Percentiles rank a stretch among this genome's conserved stretches.
phyloP scores from a whole-genome alignment of 37 sponge, comb jelly and placozoan species.

The Ephydatia muelleri region DNA sequence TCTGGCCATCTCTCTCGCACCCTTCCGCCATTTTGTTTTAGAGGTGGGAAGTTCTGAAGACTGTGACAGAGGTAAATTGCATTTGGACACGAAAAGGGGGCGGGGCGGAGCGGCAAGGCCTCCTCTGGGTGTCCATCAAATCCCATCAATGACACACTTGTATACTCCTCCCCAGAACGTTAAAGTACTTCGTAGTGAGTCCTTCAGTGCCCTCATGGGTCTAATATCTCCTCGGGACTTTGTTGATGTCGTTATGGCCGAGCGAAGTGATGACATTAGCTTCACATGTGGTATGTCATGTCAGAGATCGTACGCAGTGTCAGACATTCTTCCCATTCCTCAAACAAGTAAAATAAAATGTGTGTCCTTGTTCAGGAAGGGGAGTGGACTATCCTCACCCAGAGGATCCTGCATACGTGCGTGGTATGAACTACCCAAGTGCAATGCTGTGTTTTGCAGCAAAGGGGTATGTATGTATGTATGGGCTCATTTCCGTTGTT shows the following conservation, averaged over 20 bases:
- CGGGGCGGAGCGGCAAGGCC: background rate
- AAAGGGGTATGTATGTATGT: conserved; percentile 21
- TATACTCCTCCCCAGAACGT: conserved; percentile 4
- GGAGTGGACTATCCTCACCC: conserved; percentile 51
- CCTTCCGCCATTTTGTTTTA: background rate
- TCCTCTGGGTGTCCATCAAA: no score
- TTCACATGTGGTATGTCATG: conserved; percentile 26
- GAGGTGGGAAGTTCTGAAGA: conserved; percentile 35
- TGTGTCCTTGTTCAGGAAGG: conserved; percentile 2
- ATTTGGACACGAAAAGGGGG: background rate
- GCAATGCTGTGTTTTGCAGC: conserved; percentile 36
- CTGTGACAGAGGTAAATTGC: conserved; percentile 35
- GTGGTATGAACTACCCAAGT: conserved; percentile 43
- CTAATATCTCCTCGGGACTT: conserved; percentile 39
- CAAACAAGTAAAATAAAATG: background rate
- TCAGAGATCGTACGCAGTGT: background rate
- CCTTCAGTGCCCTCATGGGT: conserved; percentile 20
- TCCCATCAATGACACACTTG: no score
- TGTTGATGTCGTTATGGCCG: conserved; percentile 23
- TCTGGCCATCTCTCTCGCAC: background rate
- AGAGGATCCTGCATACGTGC: conserved; percentile 4
- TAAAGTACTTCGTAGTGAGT: conserved; percentile 20
- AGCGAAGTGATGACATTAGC: conserved; percentile 3
- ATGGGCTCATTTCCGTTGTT: background rate
- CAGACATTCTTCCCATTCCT: no score